Evolutionary conservation across 2,888 invertebrate genomes (phyloP).

Genomic region (Drosophila gaucha): DNA sequence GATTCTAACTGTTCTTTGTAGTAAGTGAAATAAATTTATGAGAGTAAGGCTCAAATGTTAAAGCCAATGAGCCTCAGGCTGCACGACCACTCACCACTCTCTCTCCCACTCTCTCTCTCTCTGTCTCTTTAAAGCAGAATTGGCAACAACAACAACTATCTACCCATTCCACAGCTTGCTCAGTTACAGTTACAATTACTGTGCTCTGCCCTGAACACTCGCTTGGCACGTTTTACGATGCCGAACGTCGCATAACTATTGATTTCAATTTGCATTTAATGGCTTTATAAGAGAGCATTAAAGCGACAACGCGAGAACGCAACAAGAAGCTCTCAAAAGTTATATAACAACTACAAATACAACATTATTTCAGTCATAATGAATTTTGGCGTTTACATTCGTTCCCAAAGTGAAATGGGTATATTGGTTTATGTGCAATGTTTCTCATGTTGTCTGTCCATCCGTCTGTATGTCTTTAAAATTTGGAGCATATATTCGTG

Average conservation of each 20-base stretch:
- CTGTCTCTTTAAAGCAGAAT: conserved; percentile 12
- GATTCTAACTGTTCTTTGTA: conserved; percentile 65
- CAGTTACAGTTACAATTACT: conserved; percentile 15
- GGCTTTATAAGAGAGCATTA: conserved; percentile 43
- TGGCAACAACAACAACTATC: neutral
- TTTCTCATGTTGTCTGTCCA: too few relatives aligned
- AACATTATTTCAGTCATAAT: neutral
- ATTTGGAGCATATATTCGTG: too few relatives aligned
- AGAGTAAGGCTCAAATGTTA: conserved; percentile 39
- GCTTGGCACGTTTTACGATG: conserved; percentile 36
- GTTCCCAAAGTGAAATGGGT: neutral
- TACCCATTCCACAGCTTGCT: neutral
- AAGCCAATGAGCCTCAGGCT: conserved; percentile 36
- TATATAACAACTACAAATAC: conserved; percentile 7
- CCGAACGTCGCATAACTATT: conserved; percentile 45
- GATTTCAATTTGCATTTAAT: conserved; percentile 54
- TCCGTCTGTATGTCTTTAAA: too few relatives aligned
- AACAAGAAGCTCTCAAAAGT: conserved; percentile 20
- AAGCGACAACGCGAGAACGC: conserved; percentile 15
- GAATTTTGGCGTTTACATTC: neutral
- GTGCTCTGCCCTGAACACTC: conserved; percentile 10
- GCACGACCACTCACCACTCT: conserved; percentile 5
- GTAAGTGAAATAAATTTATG: conserved; percentile 75
- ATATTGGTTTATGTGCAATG: neutral
- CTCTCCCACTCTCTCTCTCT: neutral